Base-by-base conservation (phyloP, 2,888 invertebrate species). In the Rhagonycha fulva region DNA sequence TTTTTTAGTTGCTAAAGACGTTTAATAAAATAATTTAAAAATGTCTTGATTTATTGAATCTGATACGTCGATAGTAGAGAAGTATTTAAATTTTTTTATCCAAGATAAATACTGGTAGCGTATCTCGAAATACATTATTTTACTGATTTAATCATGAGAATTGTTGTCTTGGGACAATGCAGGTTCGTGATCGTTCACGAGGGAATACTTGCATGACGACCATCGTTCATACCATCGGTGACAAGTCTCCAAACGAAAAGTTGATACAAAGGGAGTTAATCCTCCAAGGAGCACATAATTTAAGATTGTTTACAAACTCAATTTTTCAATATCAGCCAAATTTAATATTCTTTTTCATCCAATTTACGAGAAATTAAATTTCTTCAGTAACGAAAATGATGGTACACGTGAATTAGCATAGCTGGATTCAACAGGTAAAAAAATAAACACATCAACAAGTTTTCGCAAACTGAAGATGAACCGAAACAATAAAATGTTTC, bases 71-170 rank as follows among this genome's bases (percentile, higher is more conserved):
- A 66, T 66, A 66, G 10, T 24, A 9, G 12, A 24, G 14, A 66
- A 24, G 24, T 66, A 66, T 66, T 66, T 26, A 66, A 63, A 63
- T 24, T 24, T n/a, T 47, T 47, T 63, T 63, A 63, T 69, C 69
- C 4, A 47, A 23, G 32, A 74, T 60, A 70, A 74, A 66, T 62
- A 30, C 69, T 67, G 60, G 70, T 66, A 74, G 74, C 74, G 30
- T 74, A 74, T 71, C 69, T 72, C 28, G 76, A 73, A 76, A 72
- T 66, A 68, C 76, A 78, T 78, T 78, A 78, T 74, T 76, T 74
- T 28, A 47, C 78, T 77, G 76, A 79, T 79, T 73, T 77, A 79
- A 79, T 79, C 78, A 74, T 72, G 75, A 62, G 73, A 79, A 79
- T 79, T 79, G 77, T 76, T 72, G 74, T 75, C 77, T 75, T 68